Conservation (phyloP, 2,888 invertebrate species). For the Melanchra persicariae region DNA sequence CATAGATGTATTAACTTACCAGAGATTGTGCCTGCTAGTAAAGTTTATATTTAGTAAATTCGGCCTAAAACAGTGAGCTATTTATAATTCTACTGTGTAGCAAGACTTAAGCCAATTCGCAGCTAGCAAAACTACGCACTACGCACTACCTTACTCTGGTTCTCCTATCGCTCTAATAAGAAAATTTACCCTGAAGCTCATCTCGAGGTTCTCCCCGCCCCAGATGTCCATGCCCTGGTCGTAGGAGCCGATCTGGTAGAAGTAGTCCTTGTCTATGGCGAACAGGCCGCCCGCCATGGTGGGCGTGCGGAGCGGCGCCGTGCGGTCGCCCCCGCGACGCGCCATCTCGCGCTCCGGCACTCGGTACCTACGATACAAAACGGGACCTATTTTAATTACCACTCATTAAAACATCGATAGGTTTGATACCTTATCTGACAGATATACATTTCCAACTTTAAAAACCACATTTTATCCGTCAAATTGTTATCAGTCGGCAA, state of each 20-base stretch:
- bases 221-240: conserved; percentile 99
- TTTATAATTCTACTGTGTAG: background rate
- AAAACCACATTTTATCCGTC: conserved; percentile 12
- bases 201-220: conserved; percentile 99
- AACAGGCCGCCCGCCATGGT: conserved; percentile 99
- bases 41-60: background rate
- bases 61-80: background rate
- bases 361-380: conserved; percentile 93
- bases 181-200: conserved; percentile 96
- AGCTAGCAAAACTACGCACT: conserved; percentile 22
- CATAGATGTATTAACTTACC: conserved; percentile 20
- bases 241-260: conserved; percentile 99
- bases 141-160: conserved; percentile 19
- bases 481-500: conserved; percentile 13
- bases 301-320: conserved; percentile 97
- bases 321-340: conserved; percentile 97
- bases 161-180: conserved; percentile 14
- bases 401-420: conserved; percentile 14
- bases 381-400: conserved; percentile 14
- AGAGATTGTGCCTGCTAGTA: background rate
- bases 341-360: conserved; percentile 99
- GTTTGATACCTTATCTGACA: conserved; percentile 3
- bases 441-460: background rate
- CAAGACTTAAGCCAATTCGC: conserved; percentile 23
- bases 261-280: conserved; percentile 98